Evolutionary conservation across 2,888 invertebrate genomes (phyloP), one percentile per base, ranked within the genome.

Genomic region (Trichopoda pennipes): DNA sequence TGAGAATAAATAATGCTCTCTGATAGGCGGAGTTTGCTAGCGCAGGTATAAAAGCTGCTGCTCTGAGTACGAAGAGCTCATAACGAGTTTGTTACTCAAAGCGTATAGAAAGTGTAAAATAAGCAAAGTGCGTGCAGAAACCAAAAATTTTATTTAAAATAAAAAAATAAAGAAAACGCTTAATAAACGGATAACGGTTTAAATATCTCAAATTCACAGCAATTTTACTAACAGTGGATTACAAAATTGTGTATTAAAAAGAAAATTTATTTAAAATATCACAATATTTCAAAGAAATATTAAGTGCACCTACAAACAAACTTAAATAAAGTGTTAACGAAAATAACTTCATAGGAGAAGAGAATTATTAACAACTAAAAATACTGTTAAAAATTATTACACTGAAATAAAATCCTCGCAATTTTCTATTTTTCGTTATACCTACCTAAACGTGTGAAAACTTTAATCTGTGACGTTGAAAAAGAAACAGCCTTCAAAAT

Each of bases 401-500:
- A 38, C 16, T 19, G 4, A 23, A 53, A 21, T 28, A 19, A 28
- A 70, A 58, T 74, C 70, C 70, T 81, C 73, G 79, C 70, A 82
- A 55, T 32, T n/a, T 17, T 49, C 32, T 38, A 12, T 38, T 38
- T 7, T 6, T 38, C 9, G 9, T n/a, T 58, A 61, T 38, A 55
- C n/a, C n/a, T n/a, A n/a, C n/a, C n/a, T 17, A 64, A 60, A 76
- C 58, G 63, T 69, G 64, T 74, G 78, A 44, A 28, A 28, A 63
- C 66, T 66, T 64, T 32, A 49, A 68, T 38, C 60, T 49, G 28
- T 32, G 28, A 49, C 60, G 64, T 56, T 61, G 35, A n/a, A n/a
- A n/a, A 76, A 75, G 55, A 76, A 86, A 89, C 85, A 88, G 86
- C 89, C 90, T 89, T 86, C 90, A 90, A 90, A 89, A 90, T 90